Evolutionary conservation across 2,888 invertebrate genomes (phyloP).

Genomic region (Uloborus plumipes): DNA sequence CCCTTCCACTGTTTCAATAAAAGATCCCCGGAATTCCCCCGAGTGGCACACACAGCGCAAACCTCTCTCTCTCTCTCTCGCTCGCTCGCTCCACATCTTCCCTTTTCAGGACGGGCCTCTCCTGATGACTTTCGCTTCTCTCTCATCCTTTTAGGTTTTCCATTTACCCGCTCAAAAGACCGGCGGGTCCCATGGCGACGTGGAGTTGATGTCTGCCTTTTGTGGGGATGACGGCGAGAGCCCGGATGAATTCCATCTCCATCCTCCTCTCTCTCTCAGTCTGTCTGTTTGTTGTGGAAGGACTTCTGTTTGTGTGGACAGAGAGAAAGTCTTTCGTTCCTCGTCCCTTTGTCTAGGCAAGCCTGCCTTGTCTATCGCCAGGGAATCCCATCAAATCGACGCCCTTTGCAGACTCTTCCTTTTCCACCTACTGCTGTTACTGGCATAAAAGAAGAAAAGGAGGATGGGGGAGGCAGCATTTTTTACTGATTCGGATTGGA

Average conservation of each 20-base stretch:
- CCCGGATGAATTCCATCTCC: conserved; percentile 19
- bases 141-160: conserved; percentile 39
- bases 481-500: conserved; percentile 1
- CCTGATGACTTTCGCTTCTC: conserved; percentile 6
- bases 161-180: conserved; percentile 55
- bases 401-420: conserved; percentile 34
- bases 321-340: conserved; percentile 38
- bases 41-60: conserved; percentile 2
- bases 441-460: too few species aligned
- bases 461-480: too few species aligned
- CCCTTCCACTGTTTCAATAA: conserved; percentile 51
- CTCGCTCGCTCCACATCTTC: not conserved
- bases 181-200: conserved; percentile 38
- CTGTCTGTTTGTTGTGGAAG: conserved; percentile 30
- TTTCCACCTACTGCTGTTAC: conserved; percentile 13
- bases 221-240: conserved; percentile 54
- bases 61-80: not conserved
- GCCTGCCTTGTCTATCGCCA: conserved; percentile 14
- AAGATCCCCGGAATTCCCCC: conserved; percentile 9
- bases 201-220: conserved; percentile 49
- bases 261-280: not conserved
- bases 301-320: conserved; percentile 42
- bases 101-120: too few species aligned
- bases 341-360: conserved; percentile 20
- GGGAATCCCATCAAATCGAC: conserved; percentile 61